Percentiles rank a stretch among this genome's conserved stretches.
Conservation (phyloP, 2,888 invertebrate genomes). For the Ptychoptera albimana region DNA sequence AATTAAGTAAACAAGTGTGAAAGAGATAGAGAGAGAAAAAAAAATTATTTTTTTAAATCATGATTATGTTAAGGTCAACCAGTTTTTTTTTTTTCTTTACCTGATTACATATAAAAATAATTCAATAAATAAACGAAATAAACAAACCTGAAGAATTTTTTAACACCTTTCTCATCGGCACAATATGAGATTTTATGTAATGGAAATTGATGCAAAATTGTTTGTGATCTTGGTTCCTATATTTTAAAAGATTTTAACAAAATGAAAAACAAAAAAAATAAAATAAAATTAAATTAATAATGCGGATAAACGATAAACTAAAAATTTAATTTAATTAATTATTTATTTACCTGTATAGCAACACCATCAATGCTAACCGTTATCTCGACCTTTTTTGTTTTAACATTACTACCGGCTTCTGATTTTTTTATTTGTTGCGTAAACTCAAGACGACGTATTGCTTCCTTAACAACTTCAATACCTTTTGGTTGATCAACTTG, state of each 20-base stretch:
- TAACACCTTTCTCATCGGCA: conserved; percentile 96
- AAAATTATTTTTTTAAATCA: not conserved
- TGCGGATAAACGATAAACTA: conserved; percentile 1
- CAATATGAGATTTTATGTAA: conserved; percentile 96
- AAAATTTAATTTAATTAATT: conserved; percentile 1
- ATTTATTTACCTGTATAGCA: conserved; percentile 55
- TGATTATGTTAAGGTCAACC: not conserved
- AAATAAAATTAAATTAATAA: conserved; percentile 4
- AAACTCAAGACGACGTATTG: conserved; percentile 89
- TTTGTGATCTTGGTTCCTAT: conserved; percentile 56
- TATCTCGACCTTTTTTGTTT: conserved; percentile 81
- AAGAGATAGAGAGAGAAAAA: too few species aligned
- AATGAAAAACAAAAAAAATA: not conserved
- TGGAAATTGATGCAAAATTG: conserved; percentile 86
- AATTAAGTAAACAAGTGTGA: too few species aligned
- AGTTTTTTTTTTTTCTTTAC: too few species aligned
- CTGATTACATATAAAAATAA: not conserved
- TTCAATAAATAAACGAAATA: not conserved
- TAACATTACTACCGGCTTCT: conserved; percentile 62
- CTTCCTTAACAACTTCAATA: conserved; percentile 94
- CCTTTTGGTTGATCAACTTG: conserved; percentile 95
- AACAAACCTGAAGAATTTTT: conserved; percentile 61
- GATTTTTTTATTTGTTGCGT: conserved; percentile 83
- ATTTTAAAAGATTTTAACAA: not conserved
- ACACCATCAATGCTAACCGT: conserved; percentile 97